phyloP scores from a whole-genome alignment of 2,888 invertebrate species.

The Loripinus fragilis region DNA sequence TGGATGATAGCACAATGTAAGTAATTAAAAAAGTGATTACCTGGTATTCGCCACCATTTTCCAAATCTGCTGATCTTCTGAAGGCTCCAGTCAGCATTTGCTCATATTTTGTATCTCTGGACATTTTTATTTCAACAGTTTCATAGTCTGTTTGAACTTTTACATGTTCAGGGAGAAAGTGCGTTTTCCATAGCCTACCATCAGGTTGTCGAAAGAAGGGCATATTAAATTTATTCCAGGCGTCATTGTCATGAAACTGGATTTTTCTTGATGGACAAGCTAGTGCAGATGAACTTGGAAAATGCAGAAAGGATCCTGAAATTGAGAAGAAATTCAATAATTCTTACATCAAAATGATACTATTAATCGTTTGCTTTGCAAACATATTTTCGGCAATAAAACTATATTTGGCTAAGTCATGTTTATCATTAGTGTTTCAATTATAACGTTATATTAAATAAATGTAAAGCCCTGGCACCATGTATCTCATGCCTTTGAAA shows the following conservation, averaged over 20 bases:
- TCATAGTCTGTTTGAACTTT: constrained; percentile 12
- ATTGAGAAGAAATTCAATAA: no score
- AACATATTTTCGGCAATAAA: no score
- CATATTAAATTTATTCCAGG: constrained; percentile 26
- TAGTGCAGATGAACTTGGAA: constrained; percentile 21
- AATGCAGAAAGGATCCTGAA: constrained; percentile 45
- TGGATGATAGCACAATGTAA: no score
- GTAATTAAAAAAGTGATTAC: no score
- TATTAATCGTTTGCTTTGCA: no score
- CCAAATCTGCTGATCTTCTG: constrained; percentile 27
- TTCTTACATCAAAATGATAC: no score
- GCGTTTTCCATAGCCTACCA: constrained; percentile 24
- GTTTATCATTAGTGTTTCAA: no score
- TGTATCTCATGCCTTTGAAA: no score
- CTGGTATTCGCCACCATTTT: constrained; percentile 33
- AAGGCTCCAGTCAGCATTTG: constrained; percentile 21
- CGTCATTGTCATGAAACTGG: constrained; percentile 14
- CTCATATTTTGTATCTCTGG: constrained; percentile 27
- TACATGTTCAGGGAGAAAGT: constrained; percentile 17
- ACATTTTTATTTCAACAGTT: constrained; percentile 29
- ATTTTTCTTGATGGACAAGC: constrained; percentile 42
- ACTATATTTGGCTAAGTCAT: no score
- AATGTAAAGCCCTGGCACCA: no score
- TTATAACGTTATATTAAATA: no score
- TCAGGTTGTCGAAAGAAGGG: constrained; percentile 18